Evolutionary conservation across 2,113 vertebrate species (phyloP), one percentile per base, ranked within the genome.

Genomic region (Mola mola): DNA sequence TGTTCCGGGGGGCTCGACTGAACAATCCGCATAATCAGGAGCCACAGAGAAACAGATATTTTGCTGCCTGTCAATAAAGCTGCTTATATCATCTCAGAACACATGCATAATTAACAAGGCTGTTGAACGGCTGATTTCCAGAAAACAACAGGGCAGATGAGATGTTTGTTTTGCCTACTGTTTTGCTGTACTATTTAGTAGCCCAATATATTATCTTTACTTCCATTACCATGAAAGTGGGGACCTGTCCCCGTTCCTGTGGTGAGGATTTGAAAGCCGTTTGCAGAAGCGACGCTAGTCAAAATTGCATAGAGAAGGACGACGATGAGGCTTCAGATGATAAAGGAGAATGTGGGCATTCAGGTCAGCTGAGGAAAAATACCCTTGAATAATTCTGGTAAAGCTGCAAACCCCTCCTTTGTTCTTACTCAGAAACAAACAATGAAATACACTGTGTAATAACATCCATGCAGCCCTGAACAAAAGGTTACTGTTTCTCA

Each of bases 381-480:
- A 37, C 3, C 12, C 8, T 12, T n/a, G 12, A 38, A 51, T 42
- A 46, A 36, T 16, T 48, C 25, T 6, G 0, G n/a, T n/a, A 12
- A 17, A n/a, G n/a, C 26, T 15, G 15, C 36, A 11, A 4, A 6
- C 5, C 9, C 19, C 36, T 36, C 6, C 6, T 33, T 65, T 53
- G 17, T 41, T 82, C 38, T 52, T 38, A 20, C 38, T 60, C 51
- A 37, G 24, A 13, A 19, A 38, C 29, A 57, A 48, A 52, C 38
- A 12, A 24, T 41, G n/a, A 16, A 60, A 55, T 24, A 69, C 72
- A 64, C 40, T 62, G 17, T 42, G 68, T 58, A 59, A 51, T 66
- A 28, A 48, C 72, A 65, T 65, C 16, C 74, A 75, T 83, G 85
- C 87, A 85, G 13, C 64, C 48, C 53, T 50, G n/a, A 31, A 76